These are phyloP conservation scores for Acleris holmiana DNA, from an alignment of 2,888 invertebrate genomes.

Conservation along the genomic window DNA sequence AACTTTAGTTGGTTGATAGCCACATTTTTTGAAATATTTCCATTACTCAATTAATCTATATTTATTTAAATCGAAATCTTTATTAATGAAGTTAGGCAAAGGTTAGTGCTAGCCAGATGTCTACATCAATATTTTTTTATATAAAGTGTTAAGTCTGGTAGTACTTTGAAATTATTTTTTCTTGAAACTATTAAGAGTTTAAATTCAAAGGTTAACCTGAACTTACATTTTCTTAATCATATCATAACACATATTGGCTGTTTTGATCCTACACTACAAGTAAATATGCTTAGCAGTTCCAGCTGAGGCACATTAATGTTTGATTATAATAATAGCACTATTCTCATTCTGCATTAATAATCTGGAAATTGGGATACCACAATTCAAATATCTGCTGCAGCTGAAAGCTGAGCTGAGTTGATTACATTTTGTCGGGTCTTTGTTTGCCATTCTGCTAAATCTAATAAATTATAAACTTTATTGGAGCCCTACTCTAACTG, in stretches of 20 bases:
- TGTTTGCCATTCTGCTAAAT: too few species aligned
- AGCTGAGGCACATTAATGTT: neutral
- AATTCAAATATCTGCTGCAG: too few species aligned
- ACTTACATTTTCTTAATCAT: neutral
- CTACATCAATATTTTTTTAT: constrained; percentile 16
- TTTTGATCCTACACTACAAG: neutral
- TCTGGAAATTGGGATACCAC: too few species aligned
- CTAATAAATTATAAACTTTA: neutral
- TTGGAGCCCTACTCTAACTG: neutral
- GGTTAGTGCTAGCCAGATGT: constrained; percentile 23
- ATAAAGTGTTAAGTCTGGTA: constrained; percentile 5
- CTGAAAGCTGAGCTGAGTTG: too few species aligned
- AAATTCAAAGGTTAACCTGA: neutral
- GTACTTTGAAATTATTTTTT: neutral
- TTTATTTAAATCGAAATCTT: constrained; percentile 4
- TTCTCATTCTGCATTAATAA: neutral
- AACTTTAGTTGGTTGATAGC: constrained; percentile 13
- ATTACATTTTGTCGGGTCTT: too few species aligned
- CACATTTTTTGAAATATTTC: constrained; percentile 13
- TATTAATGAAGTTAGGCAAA: constrained; percentile 21
- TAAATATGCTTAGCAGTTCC: neutral
- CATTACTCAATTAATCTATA: constrained; percentile 3
- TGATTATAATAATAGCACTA: neutral
- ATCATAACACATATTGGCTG: neutral
- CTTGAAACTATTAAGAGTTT: neutral